Conservation (phyloP, 92 coral and sea anemone species). For the Parazoanthus darwini region DNA sequence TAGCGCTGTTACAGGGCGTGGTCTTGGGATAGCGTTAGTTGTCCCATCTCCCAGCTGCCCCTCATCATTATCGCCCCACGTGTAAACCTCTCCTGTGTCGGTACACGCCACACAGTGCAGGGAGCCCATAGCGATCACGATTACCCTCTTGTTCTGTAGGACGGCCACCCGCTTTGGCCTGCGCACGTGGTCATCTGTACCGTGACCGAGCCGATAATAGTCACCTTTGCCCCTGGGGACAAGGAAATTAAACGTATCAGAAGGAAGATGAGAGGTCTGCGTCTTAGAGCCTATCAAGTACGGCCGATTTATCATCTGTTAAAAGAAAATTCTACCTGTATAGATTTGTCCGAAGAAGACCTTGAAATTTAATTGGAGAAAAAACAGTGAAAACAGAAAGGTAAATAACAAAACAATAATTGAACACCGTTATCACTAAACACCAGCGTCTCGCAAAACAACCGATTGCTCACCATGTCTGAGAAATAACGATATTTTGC, state of each 20-base stretch:
- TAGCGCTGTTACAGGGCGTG: constrained; percentile 94
- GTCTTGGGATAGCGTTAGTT: constrained; percentile 92
- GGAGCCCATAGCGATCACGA: constrained; percentile 95
- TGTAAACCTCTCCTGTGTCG: constrained; percentile 96
- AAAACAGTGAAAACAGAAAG: too few relatives aligned
- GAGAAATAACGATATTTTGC: too few relatives aligned
- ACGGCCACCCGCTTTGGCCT: constrained; percentile 94
- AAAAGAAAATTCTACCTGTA: not conserved
- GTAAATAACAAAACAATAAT: too few relatives aligned
- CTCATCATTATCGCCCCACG: constrained; percentile 99
- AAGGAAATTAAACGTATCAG: not conserved
- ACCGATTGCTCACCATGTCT: too few relatives aligned
- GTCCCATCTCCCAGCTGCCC: constrained; percentile 99
- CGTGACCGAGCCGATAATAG: constrained; percentile 97
- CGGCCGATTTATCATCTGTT: not conserved
- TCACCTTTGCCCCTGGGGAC: constrained; percentile 93
- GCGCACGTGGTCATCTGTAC: constrained; percentile 98
- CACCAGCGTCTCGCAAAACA: too few relatives aligned
- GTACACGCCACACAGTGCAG: constrained; percentile 97
- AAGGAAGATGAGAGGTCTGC: too few relatives aligned
- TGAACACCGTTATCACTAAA: too few relatives aligned
- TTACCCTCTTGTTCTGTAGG: constrained; percentile 85
- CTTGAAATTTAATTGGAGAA: too few relatives aligned
- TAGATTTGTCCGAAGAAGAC: too few relatives aligned
- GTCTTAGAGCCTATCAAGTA: too few relatives aligned